Evolutionary conservation across 2,797 vertebrate species (phyloP).

Genomic region (Holocentrus rufus): DNA sequence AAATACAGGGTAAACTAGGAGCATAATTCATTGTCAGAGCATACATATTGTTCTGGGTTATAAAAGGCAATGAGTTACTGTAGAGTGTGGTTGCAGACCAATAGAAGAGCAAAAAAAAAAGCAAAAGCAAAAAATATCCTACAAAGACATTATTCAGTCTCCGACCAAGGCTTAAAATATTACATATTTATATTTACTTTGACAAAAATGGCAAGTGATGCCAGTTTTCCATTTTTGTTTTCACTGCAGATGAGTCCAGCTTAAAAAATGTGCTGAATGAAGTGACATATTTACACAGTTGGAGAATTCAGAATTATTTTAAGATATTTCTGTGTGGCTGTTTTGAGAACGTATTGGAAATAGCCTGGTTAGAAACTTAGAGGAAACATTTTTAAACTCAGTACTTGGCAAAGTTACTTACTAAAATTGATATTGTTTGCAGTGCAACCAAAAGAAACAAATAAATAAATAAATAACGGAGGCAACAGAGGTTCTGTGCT

Average conservation of each 20-base stretch:
- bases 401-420: constrained; percentile 1
- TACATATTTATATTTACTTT: too few species aligned
- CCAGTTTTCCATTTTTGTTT: too few species aligned
- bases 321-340: too few species aligned
- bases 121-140: too few species aligned
- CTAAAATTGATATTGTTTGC: neutral
- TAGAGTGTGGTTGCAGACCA: constrained; percentile 20
- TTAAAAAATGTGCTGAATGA: too few species aligned
- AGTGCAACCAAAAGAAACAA: constrained; percentile 27
- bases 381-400: constrained; percentile 28
- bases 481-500: neutral
- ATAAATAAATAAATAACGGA: too few species aligned
- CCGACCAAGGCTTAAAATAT: too few species aligned
- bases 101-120: constrained; percentile 62
- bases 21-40: constrained; percentile 63
- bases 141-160: constrained; percentile 7
- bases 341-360: too few species aligned
- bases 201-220: too few species aligned
- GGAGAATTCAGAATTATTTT: too few species aligned
- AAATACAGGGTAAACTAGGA: constrained; percentile 53
- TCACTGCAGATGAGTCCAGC: too few species aligned
- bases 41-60: constrained; percentile 58
- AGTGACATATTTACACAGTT: too few species aligned
- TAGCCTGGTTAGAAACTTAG: constrained; percentile 25
- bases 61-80: constrained; percentile 62